phyloP scores from a whole-genome alignment of 1,140 invertebrate genomes.

The Diplogasteroides magnus region DNA sequence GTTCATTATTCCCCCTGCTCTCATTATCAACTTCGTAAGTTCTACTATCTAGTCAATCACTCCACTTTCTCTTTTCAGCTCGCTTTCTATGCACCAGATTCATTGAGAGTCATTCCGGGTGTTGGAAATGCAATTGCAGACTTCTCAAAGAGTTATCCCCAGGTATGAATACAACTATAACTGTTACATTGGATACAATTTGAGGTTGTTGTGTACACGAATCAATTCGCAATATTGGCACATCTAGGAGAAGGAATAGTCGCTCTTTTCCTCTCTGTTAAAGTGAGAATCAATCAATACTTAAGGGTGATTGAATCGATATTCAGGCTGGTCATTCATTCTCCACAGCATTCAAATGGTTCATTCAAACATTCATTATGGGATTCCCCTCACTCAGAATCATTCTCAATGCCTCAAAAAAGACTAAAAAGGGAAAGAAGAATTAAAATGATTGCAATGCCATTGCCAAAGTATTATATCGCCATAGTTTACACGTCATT shows the following conservation, averaged over 20 bases:
- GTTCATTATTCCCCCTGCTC: slow-evolving; percentile 27
- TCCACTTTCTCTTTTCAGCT: slow-evolving; percentile 31
- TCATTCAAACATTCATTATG: slow-evolving; percentile 44
- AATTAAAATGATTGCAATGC: too few species aligned
- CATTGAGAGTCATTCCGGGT: slow-evolving; percentile 23
- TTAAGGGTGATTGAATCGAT: too few species aligned
- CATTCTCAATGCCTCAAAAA: slow-evolving; percentile 19
- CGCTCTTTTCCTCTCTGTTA: slow-evolving; percentile 37
- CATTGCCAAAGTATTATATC: too few species aligned
- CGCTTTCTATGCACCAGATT: slow-evolving; percentile 30
- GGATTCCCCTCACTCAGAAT: slow-evolving; percentile 42
- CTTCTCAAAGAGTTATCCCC: slow-evolving; percentile 26
- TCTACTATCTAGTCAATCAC: not conserved
- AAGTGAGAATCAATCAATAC: slow-evolving; percentile 37
- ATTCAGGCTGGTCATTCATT: not conserved
- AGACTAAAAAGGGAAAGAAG: not conserved
- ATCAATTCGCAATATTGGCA: slow-evolving; percentile 37
- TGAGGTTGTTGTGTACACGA: slow-evolving; percentile 33
- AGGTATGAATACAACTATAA: not conserved
- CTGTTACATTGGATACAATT: not conserved
- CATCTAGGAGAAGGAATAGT: slow-evolving; percentile 41
- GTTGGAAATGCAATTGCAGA: slow-evolving; percentile 25
- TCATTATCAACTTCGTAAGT: slow-evolving; percentile 28
- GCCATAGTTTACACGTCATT: too few species aligned
- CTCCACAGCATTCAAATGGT: slow-evolving; percentile 40